Evolutionary conservation across 2,113 vertebrate species (phyloP), one percentile per base, ranked within the genome.

Genomic region (Murina feae): DNA sequence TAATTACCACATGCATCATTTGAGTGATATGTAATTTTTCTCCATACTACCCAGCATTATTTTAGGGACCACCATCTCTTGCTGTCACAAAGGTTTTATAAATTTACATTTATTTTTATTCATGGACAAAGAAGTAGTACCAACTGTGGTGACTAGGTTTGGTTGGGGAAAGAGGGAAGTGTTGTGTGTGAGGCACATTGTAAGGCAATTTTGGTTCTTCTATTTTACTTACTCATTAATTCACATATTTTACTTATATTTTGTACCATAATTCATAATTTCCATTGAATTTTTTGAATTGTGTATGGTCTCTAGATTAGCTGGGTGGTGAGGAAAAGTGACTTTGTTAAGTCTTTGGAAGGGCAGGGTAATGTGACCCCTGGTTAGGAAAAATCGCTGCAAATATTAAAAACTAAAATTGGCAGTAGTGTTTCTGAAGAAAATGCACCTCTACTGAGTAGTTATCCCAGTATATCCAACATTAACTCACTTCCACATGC

Each of bases 91-190:
- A 55, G 55, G 17, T 89, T 93, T 88, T 75, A 35, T 53, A 80
- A 84, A 75, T 72, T 91, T 28, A 79, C 17, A 39, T n/a, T 66
- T 88, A 58, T 12, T 78, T 88, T 96, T 86, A 78, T 80, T 68
- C 49, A 75, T n/a, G 83, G 42, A 30, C 39, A 71, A 69, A 82
- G 60, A 89, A 92, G 51, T 66, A 66, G 63, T 69, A 49, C 4
- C 39, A 76, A 39, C 3, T 76, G 2, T 68, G 71, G 18, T 93
- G 49, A 82, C 47, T 49, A 63, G 37, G 28, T 94, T 63, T 86
- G 76, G 32, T 13, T 79, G 92, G 79, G 35, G 11, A 28, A 51
- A 16, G 79, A 9, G 75, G 63, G 69, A n/a, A 23, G 30, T 76
- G n/a, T 63, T 63, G 60, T 14, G 30, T 63, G n/a, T 63, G 60